Evolutionary conservation across 2,113 vertebrate species (phyloP).

Genomic region (Dicerorhinus sumatrensis): DNA sequence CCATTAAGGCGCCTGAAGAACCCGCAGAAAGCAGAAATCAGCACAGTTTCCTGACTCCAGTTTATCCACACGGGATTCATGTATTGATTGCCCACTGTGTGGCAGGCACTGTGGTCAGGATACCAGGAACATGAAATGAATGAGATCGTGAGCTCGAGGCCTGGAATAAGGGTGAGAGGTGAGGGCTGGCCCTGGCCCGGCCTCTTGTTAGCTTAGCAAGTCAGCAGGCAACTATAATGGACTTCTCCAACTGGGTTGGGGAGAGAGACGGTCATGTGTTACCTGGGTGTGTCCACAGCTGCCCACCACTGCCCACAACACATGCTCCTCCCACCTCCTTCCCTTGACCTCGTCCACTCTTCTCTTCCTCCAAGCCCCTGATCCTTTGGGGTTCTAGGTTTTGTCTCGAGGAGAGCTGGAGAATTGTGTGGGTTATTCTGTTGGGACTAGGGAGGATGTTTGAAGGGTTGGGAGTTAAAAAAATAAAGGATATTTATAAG

Average conservation of each 20-base stretch:
- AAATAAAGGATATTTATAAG: not conserved
- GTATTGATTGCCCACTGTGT: not conserved
- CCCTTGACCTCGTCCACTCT: not conserved
- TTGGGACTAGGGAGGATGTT: not conserved
- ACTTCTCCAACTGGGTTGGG: not conserved
- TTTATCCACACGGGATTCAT: not conserved
- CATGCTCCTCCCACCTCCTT: not conserved
- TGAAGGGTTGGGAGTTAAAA: not conserved
- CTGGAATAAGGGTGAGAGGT: accelerated
- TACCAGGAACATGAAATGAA: not conserved
- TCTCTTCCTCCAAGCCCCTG: not conserved
- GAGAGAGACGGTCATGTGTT: not conserved
- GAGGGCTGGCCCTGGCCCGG: accelerated
- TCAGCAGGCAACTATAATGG: accelerated
- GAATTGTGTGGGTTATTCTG: not conserved
- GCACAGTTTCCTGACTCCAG: not conserved
- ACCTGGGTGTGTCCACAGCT: not conserved
- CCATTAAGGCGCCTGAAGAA: not conserved
- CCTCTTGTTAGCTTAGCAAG: not conserved
- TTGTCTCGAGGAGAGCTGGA: not conserved
- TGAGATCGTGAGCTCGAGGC: accelerated
- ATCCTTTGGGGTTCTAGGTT: not conserved
- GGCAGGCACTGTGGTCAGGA: not conserved
- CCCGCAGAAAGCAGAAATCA: not conserved
- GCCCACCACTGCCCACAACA: not conserved